Base-by-base conservation (phyloP, 2,888 invertebrate species). In the Nomada flava region DNA sequence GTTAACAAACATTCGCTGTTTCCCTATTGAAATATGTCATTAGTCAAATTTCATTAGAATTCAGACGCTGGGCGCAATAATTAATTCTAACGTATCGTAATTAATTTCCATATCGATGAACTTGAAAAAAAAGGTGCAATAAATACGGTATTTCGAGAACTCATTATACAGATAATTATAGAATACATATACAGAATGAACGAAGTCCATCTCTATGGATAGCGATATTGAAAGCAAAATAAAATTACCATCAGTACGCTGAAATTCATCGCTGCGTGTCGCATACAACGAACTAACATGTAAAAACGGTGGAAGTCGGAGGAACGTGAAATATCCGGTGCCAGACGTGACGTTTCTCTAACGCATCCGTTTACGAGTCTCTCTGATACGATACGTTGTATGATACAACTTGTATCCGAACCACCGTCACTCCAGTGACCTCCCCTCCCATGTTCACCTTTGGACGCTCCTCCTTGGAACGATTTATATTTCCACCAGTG, bases 401-500 rank as follows among this genome's bases (percentile, higher is more conserved):
- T n/a, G n/a, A n/a, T n/a, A n/a, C n/a, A n/a, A n/a, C n/a, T 18
- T 29, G 36, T 68, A 75, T n/a, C 76, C 63, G 75, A 79, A 81
- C 55, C 68, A 15, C 44, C 44, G 23, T 50, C 71, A 29, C 18
- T n/a, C 44, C 11, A 13, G 29, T 7, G 18, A 15, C 15, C 18
- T 44, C 60, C 62, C 42, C 57, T n/a, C 42, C 42, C 15, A 53
- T 65, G 53, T 64, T 72, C 70, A 69, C 72, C 71, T 82, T 77
- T 67, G 69, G 62, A 78, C 84, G 83, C 82, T 78, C 63, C 79
- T 70, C n/a, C 73, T 73, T 23, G 62, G 69, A 64, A 65, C 74
- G 72, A 73, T 81, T 79, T 70, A 77, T 57, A 67, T 76, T 72
- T 85, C 83, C 65, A 52, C 67, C 60, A 80, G 84, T 89, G 84